Base-by-base conservation (phyloP, 2,113 vertebrate genomes). In the Lampris incognitus region DNA sequence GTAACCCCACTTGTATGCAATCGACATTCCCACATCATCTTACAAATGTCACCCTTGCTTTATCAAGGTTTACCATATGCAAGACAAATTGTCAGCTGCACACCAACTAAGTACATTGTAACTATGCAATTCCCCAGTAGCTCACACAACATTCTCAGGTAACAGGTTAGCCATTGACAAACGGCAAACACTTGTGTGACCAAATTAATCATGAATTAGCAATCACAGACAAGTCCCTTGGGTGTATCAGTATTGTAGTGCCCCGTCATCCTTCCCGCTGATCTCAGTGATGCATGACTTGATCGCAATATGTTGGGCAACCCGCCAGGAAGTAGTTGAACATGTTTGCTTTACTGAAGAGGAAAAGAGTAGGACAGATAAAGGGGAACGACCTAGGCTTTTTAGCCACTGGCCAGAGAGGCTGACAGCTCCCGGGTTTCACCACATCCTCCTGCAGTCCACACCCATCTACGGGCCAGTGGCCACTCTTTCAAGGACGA, bases 151-250 rank as follows among this genome's bases (percentile, higher is more conserved):
- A 5, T 36, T 9, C 5, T 1, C 9, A 8, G 24, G 61, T 57
- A 74, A 80, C 24, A 78, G 77, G 56, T 72, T 55, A 1, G 37
- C 36, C 64, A 9, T 65, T 40, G 42, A 74, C 63, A 79, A 78
- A 85, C 67, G 54, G 71, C 81, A 79, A 88, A 85, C 76, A 87
- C n/a, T 40, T 0, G 6, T 66, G 78, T 76, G 70, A 84, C 72
- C 77, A 41, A 66, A 76, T 76, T 72, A 66, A 66, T 83, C 72
- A 49, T 78, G 85, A 86, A 69, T 74, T 69, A 6, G 10, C 54
- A 69, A 83, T 6, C 24, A n/a, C 61, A 60, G 75, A 44, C 24
- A 9, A 69, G n/a, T 49, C 50, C 62, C 46, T 49, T 38, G 5
- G 9, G 7, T 36, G 36, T 58, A 58, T 51, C 46, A 68, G 74